These are phyloP conservation scores for Teleogryllus oceanicus DNA, from an alignment of 2,888 invertebrate species.

Conservation along the genomic window DNA sequence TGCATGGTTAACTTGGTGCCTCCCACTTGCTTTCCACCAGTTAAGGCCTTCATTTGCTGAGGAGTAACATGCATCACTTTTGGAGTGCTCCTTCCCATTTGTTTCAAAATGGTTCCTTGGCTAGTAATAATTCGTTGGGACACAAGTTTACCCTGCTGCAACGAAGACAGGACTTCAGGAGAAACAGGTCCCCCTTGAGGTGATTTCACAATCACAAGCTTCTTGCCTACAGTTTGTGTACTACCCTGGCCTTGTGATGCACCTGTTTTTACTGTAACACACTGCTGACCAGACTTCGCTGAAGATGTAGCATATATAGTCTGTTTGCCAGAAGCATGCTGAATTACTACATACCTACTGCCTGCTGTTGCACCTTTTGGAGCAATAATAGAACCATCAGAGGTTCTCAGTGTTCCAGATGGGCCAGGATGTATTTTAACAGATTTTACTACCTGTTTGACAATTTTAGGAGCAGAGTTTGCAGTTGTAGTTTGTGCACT, in stretches of 20 bases:
- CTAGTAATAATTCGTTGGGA: conserved; percentile 31
- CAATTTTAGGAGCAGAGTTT: conserved; percentile 4
- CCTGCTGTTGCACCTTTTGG: conserved; percentile 43
- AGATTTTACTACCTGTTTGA: background rate
- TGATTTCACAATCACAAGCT: conserved; percentile 47
- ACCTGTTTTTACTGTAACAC: conserved; percentile 41
- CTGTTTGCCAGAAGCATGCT: conserved; percentile 44
- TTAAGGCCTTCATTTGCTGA: conserved; percentile 46
- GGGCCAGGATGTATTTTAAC: background rate
- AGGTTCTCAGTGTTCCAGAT: background rate
- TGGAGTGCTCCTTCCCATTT: conserved; percentile 40
- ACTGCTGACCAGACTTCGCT: conserved; percentile 42
- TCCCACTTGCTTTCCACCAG: conserved; percentile 40
- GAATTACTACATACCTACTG: conserved; percentile 46
- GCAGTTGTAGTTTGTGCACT: conserved; percentile 3
- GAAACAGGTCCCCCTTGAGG: conserved; percentile 36
- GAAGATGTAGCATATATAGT: conserved; percentile 44
- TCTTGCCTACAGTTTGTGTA: conserved; percentile 46
- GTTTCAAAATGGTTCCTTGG: conserved; percentile 31
- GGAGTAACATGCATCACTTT: conserved; percentile 47
- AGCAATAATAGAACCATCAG: conserved; percentile 37
- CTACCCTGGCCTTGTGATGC: conserved; percentile 41
- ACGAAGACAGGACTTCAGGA: conserved; percentile 52
- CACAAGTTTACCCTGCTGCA: conserved; percentile 49
- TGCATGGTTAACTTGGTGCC: conserved; percentile 33